Evolutionary conservation across 2,888 invertebrate genomes (phyloP).

Genomic region (Willowsia nigromaculata): DNA sequence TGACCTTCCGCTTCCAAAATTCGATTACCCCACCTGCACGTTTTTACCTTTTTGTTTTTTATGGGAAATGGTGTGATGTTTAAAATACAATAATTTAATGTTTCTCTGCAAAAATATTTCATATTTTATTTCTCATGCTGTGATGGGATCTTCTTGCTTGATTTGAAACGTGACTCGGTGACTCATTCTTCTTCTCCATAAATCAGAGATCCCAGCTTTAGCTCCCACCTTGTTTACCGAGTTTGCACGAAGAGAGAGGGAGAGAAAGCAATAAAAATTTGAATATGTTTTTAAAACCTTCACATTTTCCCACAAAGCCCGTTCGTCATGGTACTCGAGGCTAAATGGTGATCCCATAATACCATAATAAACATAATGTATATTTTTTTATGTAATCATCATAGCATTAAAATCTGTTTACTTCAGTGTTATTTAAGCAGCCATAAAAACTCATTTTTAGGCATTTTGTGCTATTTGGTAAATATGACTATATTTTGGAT

Average conservation of each 20-base stretch:
- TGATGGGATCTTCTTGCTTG: too few relatives aligned
- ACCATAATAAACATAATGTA: not conserved
- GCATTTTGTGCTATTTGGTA: not conserved
- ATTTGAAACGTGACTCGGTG: slow-evolving; percentile 44
- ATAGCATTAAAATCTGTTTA: not conserved
- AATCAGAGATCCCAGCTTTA: not conserved
- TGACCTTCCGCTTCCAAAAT: slow-evolving; percentile 58
- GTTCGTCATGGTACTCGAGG: not conserved
- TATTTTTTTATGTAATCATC: not conserved
- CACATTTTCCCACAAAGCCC: not conserved
- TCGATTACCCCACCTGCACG: slow-evolving; percentile 16
- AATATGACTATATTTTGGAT: not conserved
- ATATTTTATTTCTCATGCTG: not conserved
- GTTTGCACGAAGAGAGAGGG: not conserved
- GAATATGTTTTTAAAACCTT: not conserved
- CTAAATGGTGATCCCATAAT: not conserved
- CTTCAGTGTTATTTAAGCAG: not conserved
- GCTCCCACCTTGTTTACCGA: not conserved
- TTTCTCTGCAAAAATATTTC: not conserved
- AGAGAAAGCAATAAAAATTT: slow-evolving; percentile 12
- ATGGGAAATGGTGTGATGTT: not conserved
- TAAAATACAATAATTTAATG: not conserved
- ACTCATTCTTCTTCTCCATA: not conserved
- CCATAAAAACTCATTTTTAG: not conserved
- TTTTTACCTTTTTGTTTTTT: not conserved